Conservation (phyloP, 1,140 invertebrate genomes). For the Aphelinus atriplicis region DNA sequence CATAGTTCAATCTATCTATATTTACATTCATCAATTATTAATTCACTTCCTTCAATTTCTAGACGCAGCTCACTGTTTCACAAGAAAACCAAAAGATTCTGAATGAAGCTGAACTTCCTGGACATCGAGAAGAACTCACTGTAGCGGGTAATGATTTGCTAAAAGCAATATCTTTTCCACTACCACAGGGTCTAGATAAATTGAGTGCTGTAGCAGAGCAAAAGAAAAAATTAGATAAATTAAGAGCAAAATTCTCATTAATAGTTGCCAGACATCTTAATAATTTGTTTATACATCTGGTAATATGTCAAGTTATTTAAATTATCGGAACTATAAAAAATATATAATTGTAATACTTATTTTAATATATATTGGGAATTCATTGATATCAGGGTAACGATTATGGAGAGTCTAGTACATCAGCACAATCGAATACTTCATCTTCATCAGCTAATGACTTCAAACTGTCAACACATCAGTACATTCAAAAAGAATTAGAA, state of each 20-base stretch:
- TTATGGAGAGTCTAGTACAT: constrained; percentile 66
- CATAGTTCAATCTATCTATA: constrained; percentile 1
- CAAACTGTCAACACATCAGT: constrained; percentile 78
- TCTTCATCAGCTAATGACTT: constrained; percentile 67
- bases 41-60: constrained; percentile 34
- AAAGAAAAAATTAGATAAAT: constrained; percentile 84
- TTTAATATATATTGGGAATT: constrained; percentile 16
- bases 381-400: constrained; percentile 71
- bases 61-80: constrained; percentile 80
- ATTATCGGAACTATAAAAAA: constrained; percentile 2
- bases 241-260: constrained; percentile 85
- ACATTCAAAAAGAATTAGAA: constrained; percentile 83
- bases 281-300: constrained; percentile 93
- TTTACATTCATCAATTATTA: constrained; percentile 29
- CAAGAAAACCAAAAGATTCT: constrained; percentile 76
- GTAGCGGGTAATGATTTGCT: constrained; percentile 83
- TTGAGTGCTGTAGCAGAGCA: constrained; percentile 89
- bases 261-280: constrained; percentile 88
- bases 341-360: constrained; percentile 10
- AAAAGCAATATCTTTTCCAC: constrained; percentile 72
- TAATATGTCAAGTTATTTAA: constrained; percentile 48
- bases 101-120: constrained; percentile 76
- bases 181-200: constrained; percentile 65
- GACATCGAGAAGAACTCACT: constrained; percentile 81
- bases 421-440: constrained; percentile 24